These are phyloP conservation scores for Phyllotis vaccarum DNA, from an alignment of 2,797 vertebrate genomes.

Conservation along the genomic window DNA sequence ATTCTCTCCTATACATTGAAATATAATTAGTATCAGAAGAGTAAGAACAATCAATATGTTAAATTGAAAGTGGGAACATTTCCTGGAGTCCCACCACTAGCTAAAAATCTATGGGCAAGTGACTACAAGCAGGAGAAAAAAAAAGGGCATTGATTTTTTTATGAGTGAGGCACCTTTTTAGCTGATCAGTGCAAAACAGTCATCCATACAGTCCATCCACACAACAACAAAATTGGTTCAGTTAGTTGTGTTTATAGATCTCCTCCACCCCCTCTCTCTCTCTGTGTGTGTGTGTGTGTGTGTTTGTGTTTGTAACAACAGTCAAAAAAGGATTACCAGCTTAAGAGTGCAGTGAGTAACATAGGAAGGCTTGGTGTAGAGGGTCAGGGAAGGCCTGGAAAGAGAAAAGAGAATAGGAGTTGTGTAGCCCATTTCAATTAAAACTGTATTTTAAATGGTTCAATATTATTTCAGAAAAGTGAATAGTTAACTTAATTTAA, in stretches of 20 bases:
- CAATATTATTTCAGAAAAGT: neutral
- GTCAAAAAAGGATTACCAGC: neutral
- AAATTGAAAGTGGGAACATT: neutral
- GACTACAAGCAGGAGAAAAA: neutral
- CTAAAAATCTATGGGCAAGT: neutral
- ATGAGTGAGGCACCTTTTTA: neutral
- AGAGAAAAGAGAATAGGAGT: neutral
- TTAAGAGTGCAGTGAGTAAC: neutral
- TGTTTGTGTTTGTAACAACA: too few relatives aligned
- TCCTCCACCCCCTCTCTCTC: too few relatives aligned
- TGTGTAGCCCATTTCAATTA: neutral
- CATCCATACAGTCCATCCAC: neutral
- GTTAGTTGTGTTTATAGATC: neutral
- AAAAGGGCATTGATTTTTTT: neutral
- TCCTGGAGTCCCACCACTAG: too few relatives aligned
- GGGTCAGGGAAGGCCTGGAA: neutral
- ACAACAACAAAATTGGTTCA: neutral
- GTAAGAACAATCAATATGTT: neutral
- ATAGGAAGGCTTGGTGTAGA: accelerated
- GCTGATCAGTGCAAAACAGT: neutral
- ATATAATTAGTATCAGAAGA: neutral
- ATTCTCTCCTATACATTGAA: neutral
- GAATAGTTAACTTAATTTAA: neutral
- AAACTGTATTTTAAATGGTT: neutral
- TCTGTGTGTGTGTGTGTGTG: too few relatives aligned